Evolutionary conservation across 2,888 invertebrate genomes (phyloP).

Genomic region (Lepidocyrtinus sp.): DNA sequence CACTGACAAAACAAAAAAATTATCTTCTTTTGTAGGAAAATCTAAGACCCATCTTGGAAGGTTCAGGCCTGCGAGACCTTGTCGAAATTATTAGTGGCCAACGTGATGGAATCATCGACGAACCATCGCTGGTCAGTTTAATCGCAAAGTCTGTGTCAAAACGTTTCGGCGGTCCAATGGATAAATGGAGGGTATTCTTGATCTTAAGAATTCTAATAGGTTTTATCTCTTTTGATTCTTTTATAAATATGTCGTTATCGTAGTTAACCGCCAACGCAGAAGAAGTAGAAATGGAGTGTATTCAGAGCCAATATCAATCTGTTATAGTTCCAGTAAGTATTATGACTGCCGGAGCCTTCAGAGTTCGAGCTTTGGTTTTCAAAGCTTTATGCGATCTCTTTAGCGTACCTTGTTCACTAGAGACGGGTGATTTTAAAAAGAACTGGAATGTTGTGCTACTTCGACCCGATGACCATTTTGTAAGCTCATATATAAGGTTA

Average conservation of each 20-base stretch:
- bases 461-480: constrained; percentile 36
- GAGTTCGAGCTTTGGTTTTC: constrained; percentile 77
- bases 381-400: constrained; percentile 79
- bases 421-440: constrained; percentile 76
- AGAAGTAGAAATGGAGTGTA: constrained; percentile 63
- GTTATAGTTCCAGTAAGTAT: constrained; percentile 63
- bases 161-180: constrained; percentile 62
- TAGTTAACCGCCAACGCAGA: constrained; percentile 56
- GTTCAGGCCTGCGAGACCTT: constrained; percentile 24
- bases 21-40: constrained; percentile 38
- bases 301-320: constrained; percentile 62
- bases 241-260: no score
- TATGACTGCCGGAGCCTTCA: constrained; percentile 61
- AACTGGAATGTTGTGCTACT: constrained; percentile 80
- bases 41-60: constrained; percentile 13
- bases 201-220: no score
- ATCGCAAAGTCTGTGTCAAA: constrained; percentile 61
- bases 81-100: constrained; percentile 13
- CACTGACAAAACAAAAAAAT: no score
- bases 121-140: constrained; percentile 56
- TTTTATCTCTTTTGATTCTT: no score
- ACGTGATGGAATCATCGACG: constrained; percentile 34
- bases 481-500: not conserved
- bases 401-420: constrained; percentile 78
- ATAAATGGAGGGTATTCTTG: constrained; percentile 64